Base-by-base conservation (phyloP, 2,113 vertebrate genomes). In the Podarcis cretensis region DNA sequence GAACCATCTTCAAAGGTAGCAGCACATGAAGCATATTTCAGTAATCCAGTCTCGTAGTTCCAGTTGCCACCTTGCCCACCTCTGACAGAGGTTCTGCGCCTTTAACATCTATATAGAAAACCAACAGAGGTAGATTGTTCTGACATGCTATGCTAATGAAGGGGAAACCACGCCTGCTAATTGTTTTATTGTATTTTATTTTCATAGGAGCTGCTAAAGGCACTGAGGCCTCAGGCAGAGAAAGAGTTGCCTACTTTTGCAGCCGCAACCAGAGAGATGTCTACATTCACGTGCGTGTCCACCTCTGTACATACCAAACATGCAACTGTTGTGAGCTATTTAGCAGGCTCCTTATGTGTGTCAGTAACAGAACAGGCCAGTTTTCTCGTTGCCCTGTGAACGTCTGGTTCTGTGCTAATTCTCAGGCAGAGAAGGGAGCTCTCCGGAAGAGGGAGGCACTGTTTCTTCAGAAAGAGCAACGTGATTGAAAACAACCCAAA, bases 401-500 rank as follows among this genome's bases (percentile, higher is more conserved):
- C 30, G 37, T 66, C 66, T 85, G 54, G 13, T 40, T 63, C 73
- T 76, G 71, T 75, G 23, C 54, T 40, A 30, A 76, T 37, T 68
- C 63, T 27, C 30, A 77, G 13, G 14, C 32, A 21, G n/a, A 20
- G n/a, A 48, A 87, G 23, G 43, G 81, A 73, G 68, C 9, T 27
- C 43, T n/a, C 48, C 57, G 66, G 63, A 73, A 73, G 25, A 32
- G 30, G n/a, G 65, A 57, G 32, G 27, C 82, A n/a, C 9, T 25
- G 32, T 79, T 71, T 63, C 54, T 77, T 18, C 81, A 73, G 54
- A 27, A 35, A 83, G 37, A 18, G 23, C 59, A 25, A 82, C 27
- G 13, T 54, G 66, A 37, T n/a, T 84, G 82, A 89, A 69, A 89
- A 84, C 82, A 84, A 79, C 75, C 76, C 87, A 84, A 88, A 88